Percentiles rank a stretch among this genome's conserved stretches.
Conservation (phyloP, 2,797 vertebrate species). For the Gastrophryne carolinensis region DNA sequence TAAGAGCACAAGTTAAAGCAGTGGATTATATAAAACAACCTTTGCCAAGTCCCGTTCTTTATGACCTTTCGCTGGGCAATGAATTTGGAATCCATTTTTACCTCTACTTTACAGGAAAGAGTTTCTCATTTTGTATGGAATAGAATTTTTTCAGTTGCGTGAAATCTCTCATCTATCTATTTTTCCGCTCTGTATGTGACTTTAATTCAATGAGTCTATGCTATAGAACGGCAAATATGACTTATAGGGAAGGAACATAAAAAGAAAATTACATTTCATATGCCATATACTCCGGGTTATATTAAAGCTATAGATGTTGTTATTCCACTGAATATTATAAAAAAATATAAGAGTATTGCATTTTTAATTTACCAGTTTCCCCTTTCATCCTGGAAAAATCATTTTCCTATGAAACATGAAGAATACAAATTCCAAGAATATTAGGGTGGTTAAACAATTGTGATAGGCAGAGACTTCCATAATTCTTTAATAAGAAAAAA, state of each 20-base stretch:
- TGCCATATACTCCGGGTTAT: not conserved
- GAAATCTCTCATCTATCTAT: conserved; percentile 18
- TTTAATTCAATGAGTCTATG: conserved; percentile 6
- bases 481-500: too few relatives aligned
- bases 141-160: conserved; percentile 28
- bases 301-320: not conserved
- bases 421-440: not conserved
- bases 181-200: conserved; percentile 10
- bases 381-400: not conserved
- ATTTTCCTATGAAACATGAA: not conserved
- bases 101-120: conserved; percentile 14
- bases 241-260: not conserved
- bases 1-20: conserved; percentile 11
- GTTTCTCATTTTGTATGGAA: conserved; percentile 25
- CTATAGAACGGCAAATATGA: not conserved
- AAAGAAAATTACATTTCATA: not conserved
- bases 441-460: too few relatives aligned
- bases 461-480: too few relatives aligned
- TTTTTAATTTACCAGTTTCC: not conserved
- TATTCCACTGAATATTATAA: not conserved
- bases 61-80: conserved; percentile 23
- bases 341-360: not conserved
- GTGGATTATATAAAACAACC: conserved; percentile 3
- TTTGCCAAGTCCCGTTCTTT: conserved; percentile 37
- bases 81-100: conserved; percentile 16